These are phyloP conservation scores for Leuctra nigra DNA, from an alignment of 2,888 invertebrate species.

Conservation along the genomic window DNA sequence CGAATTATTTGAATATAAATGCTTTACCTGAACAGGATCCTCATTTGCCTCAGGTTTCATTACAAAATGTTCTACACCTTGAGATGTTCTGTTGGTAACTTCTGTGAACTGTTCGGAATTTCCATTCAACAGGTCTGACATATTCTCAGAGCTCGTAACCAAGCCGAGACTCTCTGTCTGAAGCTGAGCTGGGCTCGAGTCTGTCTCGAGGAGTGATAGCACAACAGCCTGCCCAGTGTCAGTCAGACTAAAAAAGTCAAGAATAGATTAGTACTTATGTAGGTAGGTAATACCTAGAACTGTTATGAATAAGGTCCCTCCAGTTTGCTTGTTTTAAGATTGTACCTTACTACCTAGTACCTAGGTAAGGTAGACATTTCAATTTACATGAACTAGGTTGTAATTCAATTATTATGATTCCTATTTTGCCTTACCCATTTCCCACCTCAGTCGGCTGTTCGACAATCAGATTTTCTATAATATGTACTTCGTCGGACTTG, in stretches of 20 bases:
- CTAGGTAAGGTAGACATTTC: no score
- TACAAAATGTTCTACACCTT: no score
- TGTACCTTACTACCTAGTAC: no score
- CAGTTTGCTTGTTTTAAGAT: no score
- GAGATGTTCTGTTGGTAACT: no score
- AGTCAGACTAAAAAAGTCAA: constrained; percentile 49
- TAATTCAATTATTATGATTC: background rate
- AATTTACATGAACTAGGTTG: background rate
- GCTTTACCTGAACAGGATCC: no score
- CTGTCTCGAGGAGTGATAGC: constrained; percentile 53
- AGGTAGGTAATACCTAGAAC: background rate
- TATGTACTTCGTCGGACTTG: background rate
- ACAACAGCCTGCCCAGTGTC: constrained; percentile 54
- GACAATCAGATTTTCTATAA: background rate
- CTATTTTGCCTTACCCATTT: background rate
- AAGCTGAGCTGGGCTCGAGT: constrained; percentile 39
- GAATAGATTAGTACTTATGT: background rate
- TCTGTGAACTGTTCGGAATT: no score
- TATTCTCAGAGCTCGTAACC: background rate
- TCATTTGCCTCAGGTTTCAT: no score
- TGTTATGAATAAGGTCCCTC: background rate
- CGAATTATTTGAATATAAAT: no score
- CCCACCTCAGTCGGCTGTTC: background rate
- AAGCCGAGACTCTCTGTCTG: no score
- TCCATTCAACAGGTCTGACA: background rate